Base-by-base conservation (phyloP, 2,113 vertebrate genomes). In the Zosterops pallidus region DNA sequence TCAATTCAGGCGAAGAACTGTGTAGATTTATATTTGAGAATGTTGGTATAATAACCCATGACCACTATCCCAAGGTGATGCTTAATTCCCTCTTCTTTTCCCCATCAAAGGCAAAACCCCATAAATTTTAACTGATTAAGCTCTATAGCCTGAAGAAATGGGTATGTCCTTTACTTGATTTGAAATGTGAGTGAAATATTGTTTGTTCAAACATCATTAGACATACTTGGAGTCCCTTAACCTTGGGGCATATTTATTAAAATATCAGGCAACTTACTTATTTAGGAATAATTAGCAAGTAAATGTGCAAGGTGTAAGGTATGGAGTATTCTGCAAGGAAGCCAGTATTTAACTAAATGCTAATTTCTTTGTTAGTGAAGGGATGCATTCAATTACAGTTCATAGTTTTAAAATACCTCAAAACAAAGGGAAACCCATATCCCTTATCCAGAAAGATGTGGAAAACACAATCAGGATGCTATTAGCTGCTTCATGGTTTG, bases 11-110 rank as follows among this genome's bases (percentile, higher is more conserved):
- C 72, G 12, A 97, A 95, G 82, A 89, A 75, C 69, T 81, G 12
- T 55, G 76, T 90, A 96, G 92, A 44, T 89, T 96, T 94, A 76
- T 90, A 93, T 89, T 97, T 86, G 92, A 94, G 91, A 78, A 89
- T 96, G 93, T 94, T 90, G 35, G 29, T 96, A 85, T 97, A 88
- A 96, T 94, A 76, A 84, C 81, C 88, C 85, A 46, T 96, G 93
- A 97, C 93, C 82, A 8, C 87, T 96, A 77, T 86, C 85, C 74
- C 42, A 62, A 88, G 89, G 62, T 92, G 26, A 63, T 91, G 26
- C 31, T 78, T 70, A 74, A 60, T 94, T 95, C 57, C 35, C 21
- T 44, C 23, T 94, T 89, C 39, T 31, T 90, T 80, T 90, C 75
- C 29, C 14, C 64, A 79, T 79, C 63, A 86, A 83, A 83, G 60